phyloP scores from a whole-genome alignment of 2,113 vertebrate species.

The Gymnobelideus leadbeateri region DNA sequence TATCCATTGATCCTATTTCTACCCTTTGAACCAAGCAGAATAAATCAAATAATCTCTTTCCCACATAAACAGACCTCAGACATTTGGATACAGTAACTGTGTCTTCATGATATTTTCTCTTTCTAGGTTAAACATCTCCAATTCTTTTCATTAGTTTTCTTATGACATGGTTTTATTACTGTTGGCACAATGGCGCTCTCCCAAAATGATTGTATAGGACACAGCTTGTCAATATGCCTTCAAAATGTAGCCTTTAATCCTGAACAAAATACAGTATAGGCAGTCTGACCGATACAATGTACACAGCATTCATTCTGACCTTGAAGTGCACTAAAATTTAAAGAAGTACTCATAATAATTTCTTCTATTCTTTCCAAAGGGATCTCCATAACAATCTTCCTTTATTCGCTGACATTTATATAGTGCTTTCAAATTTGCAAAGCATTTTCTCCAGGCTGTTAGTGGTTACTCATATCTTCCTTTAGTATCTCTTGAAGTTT shows the following conservation, averaged over 20 bases:
- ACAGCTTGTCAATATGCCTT: not conserved
- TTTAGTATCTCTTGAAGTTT: not conserved
- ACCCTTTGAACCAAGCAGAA: not conserved
- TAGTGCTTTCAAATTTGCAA: not conserved
- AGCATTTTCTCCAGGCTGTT: not conserved
- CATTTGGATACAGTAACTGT: not conserved
- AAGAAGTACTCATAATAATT: not conserved
- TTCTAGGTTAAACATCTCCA: not conserved
- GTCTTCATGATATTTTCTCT: not conserved
- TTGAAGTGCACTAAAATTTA: not conserved
- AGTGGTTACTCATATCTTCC: not conserved
- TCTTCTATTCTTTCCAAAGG: not conserved
- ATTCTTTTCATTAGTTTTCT: not conserved
- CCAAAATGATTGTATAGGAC: not conserved
- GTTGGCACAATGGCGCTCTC: not conserved
- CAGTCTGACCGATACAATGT: not conserved
- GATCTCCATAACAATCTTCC: not conserved
- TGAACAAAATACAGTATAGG: not conserved
- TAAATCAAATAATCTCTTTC: not conserved
- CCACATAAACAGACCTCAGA: not conserved
- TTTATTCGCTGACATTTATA: not conserved
- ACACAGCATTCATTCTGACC: not conserved
- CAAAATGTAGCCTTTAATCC: not conserved
- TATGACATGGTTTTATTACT: not conserved
- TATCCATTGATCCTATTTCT: not conserved